phyloP scores from a whole-genome alignment of 2,888 invertebrate species.

The Argyresthia goedartella region DNA sequence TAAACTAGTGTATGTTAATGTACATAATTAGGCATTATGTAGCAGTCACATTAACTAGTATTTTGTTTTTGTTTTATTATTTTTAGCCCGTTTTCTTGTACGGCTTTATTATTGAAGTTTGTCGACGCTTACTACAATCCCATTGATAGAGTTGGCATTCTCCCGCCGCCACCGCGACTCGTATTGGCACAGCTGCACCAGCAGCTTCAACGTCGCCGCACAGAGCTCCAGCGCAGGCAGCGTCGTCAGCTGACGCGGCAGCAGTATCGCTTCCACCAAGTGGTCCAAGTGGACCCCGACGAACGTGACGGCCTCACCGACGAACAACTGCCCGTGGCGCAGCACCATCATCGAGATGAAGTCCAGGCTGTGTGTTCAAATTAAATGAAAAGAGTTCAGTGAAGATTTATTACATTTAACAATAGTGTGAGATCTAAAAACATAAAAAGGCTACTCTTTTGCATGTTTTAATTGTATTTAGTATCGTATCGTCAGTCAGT shows the following conservation, averaged over 20 bases:
- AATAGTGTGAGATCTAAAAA: too few species aligned
- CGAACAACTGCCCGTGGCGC: constrained; percentile 71
- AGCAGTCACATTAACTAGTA: too few species aligned
- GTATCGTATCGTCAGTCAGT: too few species aligned
- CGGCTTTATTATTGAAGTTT: too few species aligned
- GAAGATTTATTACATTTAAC: too few species aligned
- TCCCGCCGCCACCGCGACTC: constrained; percentile 72
- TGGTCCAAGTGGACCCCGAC: constrained; percentile 75
- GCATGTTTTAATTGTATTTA: too few species aligned
- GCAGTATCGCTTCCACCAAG: constrained; percentile 69
- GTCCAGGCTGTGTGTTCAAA: constrained; percentile 70
- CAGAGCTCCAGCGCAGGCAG: constrained; percentile 72
- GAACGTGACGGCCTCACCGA: constrained; percentile 71
- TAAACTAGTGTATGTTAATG: too few species aligned
- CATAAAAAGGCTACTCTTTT: too few species aligned
- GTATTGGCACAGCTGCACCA: constrained; percentile 68
- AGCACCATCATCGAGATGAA: constrained; percentile 72
- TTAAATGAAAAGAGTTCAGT: too few species aligned
- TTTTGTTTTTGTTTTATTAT: too few species aligned
- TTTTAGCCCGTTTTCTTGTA: too few species aligned
- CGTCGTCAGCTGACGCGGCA: constrained; percentile 70
- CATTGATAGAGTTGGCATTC: constrained; percentile 65
- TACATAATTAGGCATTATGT: too few species aligned
- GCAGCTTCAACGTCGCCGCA: constrained; percentile 63
- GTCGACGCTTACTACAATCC: constrained; percentile 73